Percentiles rank a stretch among this genome's conserved stretches.
These are phyloP conservation scores for Sympetrum striolatum DNA, from an alignment of 2,888 invertebrate genomes.

Conservation along the genomic window DNA sequence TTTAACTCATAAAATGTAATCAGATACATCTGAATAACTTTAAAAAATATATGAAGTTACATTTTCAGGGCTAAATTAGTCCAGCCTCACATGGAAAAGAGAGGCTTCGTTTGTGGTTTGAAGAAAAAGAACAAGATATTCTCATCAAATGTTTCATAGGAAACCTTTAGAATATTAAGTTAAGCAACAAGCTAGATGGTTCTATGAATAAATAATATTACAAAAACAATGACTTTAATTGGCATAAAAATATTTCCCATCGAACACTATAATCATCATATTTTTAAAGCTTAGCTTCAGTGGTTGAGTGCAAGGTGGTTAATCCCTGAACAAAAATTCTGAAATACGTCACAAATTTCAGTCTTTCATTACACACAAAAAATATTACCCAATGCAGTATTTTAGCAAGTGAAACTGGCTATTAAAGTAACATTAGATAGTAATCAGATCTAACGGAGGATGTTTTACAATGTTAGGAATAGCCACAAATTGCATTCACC, in stretches of 20 bases:
- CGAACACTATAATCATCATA: background rate
- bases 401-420: background rate
- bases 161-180: background rate
- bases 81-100: too few relatives aligned
- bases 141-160: too few relatives aligned
- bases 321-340: background rate
- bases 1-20: too few relatives aligned
- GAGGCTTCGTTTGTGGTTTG: too few relatives aligned
- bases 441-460: background rate
- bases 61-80: too few relatives aligned
- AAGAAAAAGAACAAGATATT: too few relatives aligned
- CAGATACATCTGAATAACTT: too few relatives aligned
- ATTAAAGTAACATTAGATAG: background rate
- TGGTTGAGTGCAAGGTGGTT: background rate
- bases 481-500: background rate
- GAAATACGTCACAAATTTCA: background rate
- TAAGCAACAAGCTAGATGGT: background rate
- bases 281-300: conserved; percentile 4
- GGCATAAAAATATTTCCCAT: background rate
- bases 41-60: too few relatives aligned
- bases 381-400: background rate
- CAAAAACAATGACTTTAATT: background rate
- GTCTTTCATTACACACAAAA: background rate
- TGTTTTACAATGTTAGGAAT: background rate
- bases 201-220: background rate